These are phyloP conservation scores for Helleia helle DNA, from an alignment of 2,888 invertebrate species.

Conservation along the genomic window DNA sequence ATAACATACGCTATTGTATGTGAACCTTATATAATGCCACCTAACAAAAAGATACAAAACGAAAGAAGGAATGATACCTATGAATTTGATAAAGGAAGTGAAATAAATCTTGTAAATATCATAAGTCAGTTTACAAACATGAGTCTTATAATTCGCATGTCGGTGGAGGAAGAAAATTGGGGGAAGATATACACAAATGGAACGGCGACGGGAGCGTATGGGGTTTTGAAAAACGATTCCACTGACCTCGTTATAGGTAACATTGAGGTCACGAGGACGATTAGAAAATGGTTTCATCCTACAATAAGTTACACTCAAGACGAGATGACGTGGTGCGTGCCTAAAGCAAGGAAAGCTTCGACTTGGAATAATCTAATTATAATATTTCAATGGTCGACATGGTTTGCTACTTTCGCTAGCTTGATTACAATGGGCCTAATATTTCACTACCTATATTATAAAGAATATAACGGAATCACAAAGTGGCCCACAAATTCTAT, in stretches of 20 bases:
- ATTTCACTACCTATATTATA: slow-evolving; percentile 52
- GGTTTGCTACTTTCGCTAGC: slow-evolving; percentile 50
- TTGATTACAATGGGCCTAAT: slow-evolving; percentile 46
- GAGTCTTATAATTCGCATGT: slow-evolving; percentile 51
- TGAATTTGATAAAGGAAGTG: slow-evolving; percentile 51
- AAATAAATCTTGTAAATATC: slow-evolving; percentile 61
- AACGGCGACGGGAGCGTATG: slow-evolving; percentile 50
- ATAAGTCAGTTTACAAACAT: slow-evolving; percentile 62
- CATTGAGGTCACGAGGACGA: slow-evolving; percentile 56
- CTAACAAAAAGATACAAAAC: slow-evolving; percentile 35
- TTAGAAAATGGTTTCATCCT: slow-evolving; percentile 59
- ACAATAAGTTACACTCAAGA: slow-evolving; percentile 65
- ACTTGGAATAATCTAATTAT: slow-evolving; percentile 64
- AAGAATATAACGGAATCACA: slow-evolving; percentile 42
- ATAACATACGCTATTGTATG: slow-evolving; percentile 54
- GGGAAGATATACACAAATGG: slow-evolving; percentile 48
- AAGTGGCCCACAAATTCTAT: slow-evolving; percentile 64
- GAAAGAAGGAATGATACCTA: slow-evolving; percentile 43
- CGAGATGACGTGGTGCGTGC: slow-evolving; percentile 65
- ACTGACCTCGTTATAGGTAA: slow-evolving; percentile 59
- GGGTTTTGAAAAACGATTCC: slow-evolving; percentile 40
- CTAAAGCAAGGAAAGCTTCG: slow-evolving; percentile 50
- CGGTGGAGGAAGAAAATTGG: slow-evolving; percentile 52
- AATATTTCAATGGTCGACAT: slow-evolving; percentile 63
- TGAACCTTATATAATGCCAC: slow-evolving; percentile 65